phyloP scores from a whole-genome alignment of 2,113 vertebrate species.

The Hippocampus barbouri region DNA sequence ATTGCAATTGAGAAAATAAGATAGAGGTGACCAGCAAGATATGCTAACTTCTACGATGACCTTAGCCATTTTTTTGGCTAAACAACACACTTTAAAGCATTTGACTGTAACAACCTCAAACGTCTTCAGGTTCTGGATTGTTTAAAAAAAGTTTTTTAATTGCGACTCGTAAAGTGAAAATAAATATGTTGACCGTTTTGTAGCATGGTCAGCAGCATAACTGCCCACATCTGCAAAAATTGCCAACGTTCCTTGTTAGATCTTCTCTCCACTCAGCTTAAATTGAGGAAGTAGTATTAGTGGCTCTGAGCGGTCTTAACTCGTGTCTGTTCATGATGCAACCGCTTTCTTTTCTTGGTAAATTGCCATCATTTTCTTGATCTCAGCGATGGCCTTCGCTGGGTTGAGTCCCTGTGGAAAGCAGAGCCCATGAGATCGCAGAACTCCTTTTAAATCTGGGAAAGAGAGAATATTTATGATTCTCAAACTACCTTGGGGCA shows the following conservation, averaged over 20 bases:
- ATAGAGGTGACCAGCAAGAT: background rate
- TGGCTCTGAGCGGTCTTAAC: background rate
- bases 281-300: background rate
- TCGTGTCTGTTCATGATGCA: slow-evolving; percentile 34
- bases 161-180: background rate
- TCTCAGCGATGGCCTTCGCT: slow-evolving; percentile 89
- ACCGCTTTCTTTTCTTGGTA: slow-evolving; percentile 78
- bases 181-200: background rate
- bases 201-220: slow-evolving; percentile 7
- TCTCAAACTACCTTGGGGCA: slow-evolving; percentile 83
- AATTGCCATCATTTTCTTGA: slow-evolving; percentile 93
- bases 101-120: background rate
- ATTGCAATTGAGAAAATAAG: background rate
- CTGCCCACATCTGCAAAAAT: slow-evolving; percentile 5
- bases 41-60: background rate
- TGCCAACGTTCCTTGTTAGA: background rate
- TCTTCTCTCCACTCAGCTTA: slow-evolving; percentile 2
- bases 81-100: background rate
- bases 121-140: background rate
- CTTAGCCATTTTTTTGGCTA: background rate
- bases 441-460: slow-evolving; percentile 4
- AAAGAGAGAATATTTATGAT: background rate
- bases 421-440: slow-evolving; percentile 17
- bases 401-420: slow-evolving; percentile 85
- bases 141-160: background rate